Evolutionary conservation across 2,888 invertebrate genomes (phyloP).

Genomic region (Notodonta dromedarius): DNA sequence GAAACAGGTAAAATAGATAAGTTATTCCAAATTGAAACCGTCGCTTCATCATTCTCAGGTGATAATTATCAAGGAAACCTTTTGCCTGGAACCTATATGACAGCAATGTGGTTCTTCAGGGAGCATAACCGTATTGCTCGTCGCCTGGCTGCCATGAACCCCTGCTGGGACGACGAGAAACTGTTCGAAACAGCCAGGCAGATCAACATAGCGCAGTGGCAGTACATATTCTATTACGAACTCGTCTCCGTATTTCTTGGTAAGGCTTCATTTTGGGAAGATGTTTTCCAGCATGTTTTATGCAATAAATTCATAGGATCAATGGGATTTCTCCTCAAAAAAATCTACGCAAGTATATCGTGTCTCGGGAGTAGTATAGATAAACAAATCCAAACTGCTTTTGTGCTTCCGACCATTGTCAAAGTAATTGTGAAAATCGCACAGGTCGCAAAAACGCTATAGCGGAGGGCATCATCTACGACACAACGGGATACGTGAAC

Average conservation of each 20-base stretch:
- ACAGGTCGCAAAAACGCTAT: constrained; percentile 42
- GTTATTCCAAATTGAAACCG: not conserved
- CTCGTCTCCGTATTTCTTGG: constrained; percentile 91
- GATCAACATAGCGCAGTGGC: constrained; percentile 90
- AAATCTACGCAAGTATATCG: no score
- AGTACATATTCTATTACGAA: constrained; percentile 92
- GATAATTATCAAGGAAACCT: constrained; percentile 35
- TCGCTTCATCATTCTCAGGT: constrained; percentile 21
- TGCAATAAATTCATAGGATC: no score
- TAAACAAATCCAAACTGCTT: no score
- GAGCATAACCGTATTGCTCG: constrained; percentile 92
- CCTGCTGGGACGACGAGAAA: constrained; percentile 94
- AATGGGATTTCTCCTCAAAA: no score
- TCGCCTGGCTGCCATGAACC: constrained; percentile 87
- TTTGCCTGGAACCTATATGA: constrained; percentile 36
- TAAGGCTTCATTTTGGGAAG: constrained; percentile 55
- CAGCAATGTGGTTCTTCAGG: constrained; percentile 65
- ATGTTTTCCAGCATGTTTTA: no score
- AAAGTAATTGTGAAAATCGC: not conserved
- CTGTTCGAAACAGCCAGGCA: constrained; percentile 85
- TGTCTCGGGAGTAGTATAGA: no score
- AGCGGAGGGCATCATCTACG: constrained; percentile 44
- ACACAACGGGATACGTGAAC: constrained; percentile 74
- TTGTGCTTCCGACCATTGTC: not conserved
- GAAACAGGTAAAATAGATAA: no score